A percentile compares a stretch with the other conserved stretches of the same genome.
These are phyloP conservation scores for Stegostoma tigrinum DNA, from an alignment of 2,113 vertebrate species.

Conservation along the genomic window DNA sequence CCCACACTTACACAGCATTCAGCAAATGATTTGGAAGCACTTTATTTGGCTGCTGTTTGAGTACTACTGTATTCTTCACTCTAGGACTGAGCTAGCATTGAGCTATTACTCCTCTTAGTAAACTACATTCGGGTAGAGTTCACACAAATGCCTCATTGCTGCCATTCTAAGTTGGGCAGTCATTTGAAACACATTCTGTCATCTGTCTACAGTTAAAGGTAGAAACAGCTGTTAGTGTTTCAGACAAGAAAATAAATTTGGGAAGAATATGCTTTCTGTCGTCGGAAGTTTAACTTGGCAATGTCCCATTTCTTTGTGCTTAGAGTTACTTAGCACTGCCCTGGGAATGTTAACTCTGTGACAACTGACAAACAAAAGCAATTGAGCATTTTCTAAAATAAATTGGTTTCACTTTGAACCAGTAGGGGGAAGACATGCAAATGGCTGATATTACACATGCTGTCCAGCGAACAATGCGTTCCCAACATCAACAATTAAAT, in stretches of 20 bases:
- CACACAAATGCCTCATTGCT: background rate
- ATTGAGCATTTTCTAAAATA: background rate
- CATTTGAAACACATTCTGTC: background rate
- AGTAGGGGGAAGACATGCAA: background rate
- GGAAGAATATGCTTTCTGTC: constrained; percentile 25
- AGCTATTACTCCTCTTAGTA: background rate
- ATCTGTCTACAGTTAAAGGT: background rate
- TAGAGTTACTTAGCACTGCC: background rate
- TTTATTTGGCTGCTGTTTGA: background rate
- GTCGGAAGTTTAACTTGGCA: constrained; percentile 31
- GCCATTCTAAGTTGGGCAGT: background rate
- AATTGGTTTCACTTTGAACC: background rate
- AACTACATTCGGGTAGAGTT: too few relatives aligned
- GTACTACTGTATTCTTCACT: background rate
- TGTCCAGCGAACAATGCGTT: background rate
- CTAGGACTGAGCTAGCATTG: background rate
- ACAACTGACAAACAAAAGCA: too few relatives aligned
- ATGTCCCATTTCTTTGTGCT: background rate
- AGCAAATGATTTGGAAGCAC: background rate
- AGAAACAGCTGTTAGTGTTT: constrained; percentile 28
- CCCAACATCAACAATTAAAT: background rate
- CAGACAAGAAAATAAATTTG: background rate
- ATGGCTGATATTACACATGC: background rate
- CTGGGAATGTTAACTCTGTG: background rate
- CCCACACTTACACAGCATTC: background rate